Evolutionary conservation across 37 sponge, comb jelly and placozoan species (phyloP).

Genomic region (Mnemiopsis leidyi): DNA sequence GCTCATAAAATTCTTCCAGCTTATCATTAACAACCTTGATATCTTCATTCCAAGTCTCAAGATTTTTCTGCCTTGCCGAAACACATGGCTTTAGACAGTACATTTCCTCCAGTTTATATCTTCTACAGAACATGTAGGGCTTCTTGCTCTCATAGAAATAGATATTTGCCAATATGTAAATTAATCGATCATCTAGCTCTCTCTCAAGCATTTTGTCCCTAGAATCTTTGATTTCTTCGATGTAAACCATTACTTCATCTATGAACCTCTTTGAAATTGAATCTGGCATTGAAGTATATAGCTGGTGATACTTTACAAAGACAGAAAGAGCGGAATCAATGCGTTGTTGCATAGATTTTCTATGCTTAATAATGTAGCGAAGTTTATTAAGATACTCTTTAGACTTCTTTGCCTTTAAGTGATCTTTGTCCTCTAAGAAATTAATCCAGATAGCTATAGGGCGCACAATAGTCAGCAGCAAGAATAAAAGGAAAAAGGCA

Average conservation of each 20-base stretch:
- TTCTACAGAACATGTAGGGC: neutral
- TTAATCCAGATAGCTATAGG: conserved; percentile 6
- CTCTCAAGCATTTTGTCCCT: conserved; percentile 12
- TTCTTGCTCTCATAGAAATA: conserved; percentile 35
- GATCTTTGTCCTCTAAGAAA: neutral
- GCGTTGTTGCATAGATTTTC: neutral
- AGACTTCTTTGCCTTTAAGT: conserved; percentile 3
- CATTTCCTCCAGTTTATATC: neutral
- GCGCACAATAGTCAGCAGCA: neutral
- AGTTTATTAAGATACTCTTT: neutral
- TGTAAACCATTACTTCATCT: neutral
- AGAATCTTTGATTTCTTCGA: neutral
- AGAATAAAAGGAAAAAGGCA: neutral
- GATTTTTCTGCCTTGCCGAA: conserved; percentile 16
- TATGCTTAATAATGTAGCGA: neutral
- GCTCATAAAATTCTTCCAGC: conserved; percentile 6
- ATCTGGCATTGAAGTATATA: neutral
- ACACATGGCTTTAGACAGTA: conserved; percentile 16
- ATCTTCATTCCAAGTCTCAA: neutral
- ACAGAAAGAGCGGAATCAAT: conserved; percentile 40
- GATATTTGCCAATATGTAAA: neutral
- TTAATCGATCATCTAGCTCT: conserved; percentile 36
- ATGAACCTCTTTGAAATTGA: conserved; percentile 1
- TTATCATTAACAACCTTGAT: neutral
- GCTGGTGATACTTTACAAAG: neutral